Conservation (phyloP, 2,113 vertebrate genomes). For the Dendrocopos noguchii region DNA sequence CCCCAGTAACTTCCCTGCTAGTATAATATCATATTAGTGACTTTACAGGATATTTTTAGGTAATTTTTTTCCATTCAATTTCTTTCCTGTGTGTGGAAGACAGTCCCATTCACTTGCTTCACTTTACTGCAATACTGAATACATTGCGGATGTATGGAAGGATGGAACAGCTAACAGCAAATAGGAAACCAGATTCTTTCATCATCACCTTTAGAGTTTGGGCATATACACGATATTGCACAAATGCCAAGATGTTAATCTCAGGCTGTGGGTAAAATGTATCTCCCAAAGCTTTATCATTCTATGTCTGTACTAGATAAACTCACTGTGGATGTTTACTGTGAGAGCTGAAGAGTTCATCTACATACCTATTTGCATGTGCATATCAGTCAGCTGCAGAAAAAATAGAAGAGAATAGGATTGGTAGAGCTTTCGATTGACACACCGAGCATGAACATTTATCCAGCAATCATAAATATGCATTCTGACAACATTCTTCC, state of each 20-base stretch:
- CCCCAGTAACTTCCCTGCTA: conserved; percentile 42
- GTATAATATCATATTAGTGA: conserved; percentile 11
- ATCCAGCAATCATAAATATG: conserved; percentile 70
- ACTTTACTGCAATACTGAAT: background rate
- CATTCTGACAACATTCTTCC: conserved; percentile 53
- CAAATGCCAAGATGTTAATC: conserved; percentile 24
- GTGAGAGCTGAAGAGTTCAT: conserved; percentile 64
- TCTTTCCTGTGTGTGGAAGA: background rate
- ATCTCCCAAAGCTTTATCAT: conserved; percentile 44
- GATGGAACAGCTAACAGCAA: background rate
- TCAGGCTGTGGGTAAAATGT: conserved; percentile 30
- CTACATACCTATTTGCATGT: conserved; percentile 74
- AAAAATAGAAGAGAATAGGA: background rate
- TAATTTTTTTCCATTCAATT: background rate
- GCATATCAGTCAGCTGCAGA: conserved; percentile 55
- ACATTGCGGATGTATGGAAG: background rate
- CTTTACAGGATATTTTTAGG: conserved; percentile 41
- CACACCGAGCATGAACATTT: conserved; percentile 52
- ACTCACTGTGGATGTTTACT: conserved; percentile 53
- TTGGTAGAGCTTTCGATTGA: conserved; percentile 63
- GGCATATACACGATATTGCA: background rate
- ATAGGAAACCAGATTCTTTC: background rate
- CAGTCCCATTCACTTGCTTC: background rate
- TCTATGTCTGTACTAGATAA: conserved; percentile 25
- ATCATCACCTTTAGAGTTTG: background rate